Base-by-base conservation (phyloP, 2,113 vertebrate genomes). In the Seriola aureovittata region DNA sequence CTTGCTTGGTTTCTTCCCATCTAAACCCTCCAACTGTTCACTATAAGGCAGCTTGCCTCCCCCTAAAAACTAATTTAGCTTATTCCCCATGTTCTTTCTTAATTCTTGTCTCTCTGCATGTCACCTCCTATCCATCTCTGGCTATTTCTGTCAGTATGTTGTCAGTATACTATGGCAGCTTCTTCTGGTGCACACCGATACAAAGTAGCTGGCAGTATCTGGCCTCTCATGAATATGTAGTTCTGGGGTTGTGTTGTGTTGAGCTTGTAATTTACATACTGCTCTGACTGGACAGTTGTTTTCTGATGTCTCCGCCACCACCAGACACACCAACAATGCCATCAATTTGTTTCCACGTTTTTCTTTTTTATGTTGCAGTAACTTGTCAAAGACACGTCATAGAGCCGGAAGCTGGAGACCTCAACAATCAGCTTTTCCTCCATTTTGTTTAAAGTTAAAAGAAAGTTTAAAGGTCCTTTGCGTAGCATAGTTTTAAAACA, bases 1-100 rank as follows among this genome's bases (percentile, higher is more conserved):
- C 46, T 42, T 55, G 4, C 60, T 38, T 65, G 8, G 59, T 76
- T 87, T 72, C 76, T 23, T 42, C 48, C 32, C 29, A 62, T 42
- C 16, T 23, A 48, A 48, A 7, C 19, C 11, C 57, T 57, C 36
- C 62, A 46, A 65, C 42, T 69, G 23, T 69, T 76, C 68, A 32
- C 60, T 52, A 42, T 72, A 50, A 69, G 50, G 40, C 57, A 59
- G 68, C 21, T 38, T 78, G 19, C 57, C 67, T 73, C 4, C 48
- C 32, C 34, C 62, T 50, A 36, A 71, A 85, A 46, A n/a, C 12
- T 2, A 0, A 40, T n/a, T 63, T 74, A 21, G 4, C 60, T 5
- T 12, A 17, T 10, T 19, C 29, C 10, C 17, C 25, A 40, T 57
- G 21, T 46, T 65, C 48, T 12, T 1, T 59, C 19, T 12, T 11